Base-by-base conservation (phyloP, 2,797 vertebrate genomes). In the Amazonetta brasiliensis region DNA sequence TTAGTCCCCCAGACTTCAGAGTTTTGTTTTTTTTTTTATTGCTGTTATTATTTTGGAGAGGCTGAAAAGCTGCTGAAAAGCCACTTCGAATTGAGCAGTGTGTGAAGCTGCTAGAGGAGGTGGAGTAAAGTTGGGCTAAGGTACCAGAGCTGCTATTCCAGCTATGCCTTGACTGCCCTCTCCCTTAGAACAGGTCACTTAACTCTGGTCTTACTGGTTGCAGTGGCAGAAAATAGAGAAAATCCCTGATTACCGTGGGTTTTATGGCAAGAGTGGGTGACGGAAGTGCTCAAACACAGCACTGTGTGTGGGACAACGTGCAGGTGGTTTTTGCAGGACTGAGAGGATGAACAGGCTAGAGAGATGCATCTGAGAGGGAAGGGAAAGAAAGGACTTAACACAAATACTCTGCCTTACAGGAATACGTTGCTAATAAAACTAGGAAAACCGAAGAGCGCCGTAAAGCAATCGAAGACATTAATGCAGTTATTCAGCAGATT, bases 371-470 rank as follows among this genome's bases (percentile, higher is more conserved):
- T 31, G 11, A 59, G 58, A 84, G 13, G 3, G 2, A 9, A 10
- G 14, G 5, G 7, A 2, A 5, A 7, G n/a, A 16, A 33, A 12
- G n/a, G 20, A 11, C 25, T 11, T 23, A 41, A 12, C 3, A 4
- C 3, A 8, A 11, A 4, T 16, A 18, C 68, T 58, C 12, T 63
- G 59, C 39, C 23, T 4, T 31, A 1, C 82, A 99, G 99, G 99
- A 99, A 54, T 99, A 99, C 7, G 98, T 99, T 28, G 95, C 98
- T 17, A 99, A 99, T 89, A 99, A 99, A 96, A 98, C 98, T 6
- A 98, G 98, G 95, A 99, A 99, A 95, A 99, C 98, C 0, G 98
- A 99, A n/a, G 98, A 99, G 87, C 97, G 98, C 2, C 98, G 99
- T 16, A 94, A 97, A 64, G 98, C 98, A 5, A 95, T 99, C 35